phyloP scores from a whole-genome alignment of 2,113 vertebrate genomes.

The Podarcis muralis region DNA sequence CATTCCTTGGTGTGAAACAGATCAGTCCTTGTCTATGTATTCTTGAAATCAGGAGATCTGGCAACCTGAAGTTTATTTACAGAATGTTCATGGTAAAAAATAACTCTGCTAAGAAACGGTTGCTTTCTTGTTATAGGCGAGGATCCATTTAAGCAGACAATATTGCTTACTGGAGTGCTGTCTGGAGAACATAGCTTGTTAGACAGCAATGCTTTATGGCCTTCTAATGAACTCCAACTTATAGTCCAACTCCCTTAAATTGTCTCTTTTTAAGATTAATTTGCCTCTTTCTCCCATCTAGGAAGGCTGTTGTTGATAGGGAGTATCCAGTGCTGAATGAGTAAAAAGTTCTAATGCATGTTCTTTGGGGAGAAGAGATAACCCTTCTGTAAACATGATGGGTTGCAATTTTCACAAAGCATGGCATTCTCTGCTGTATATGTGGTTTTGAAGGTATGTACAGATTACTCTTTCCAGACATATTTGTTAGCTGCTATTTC shows the following conservation, averaged over 20 bases:
- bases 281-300: constrained; percentile 71
- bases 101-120: not conserved
- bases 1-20: not conserved
- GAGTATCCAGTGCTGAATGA: constrained; percentile 87
- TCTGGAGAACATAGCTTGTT: constrained; percentile 67
- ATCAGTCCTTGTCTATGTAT: not conserved
- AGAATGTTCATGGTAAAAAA: not conserved
- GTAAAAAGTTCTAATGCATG: constrained; percentile 89
- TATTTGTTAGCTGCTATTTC: not conserved
- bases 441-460: constrained; percentile 39
- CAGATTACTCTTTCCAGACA: not conserved
- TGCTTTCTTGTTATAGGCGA: not conserved
- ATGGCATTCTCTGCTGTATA: constrained; percentile 62
- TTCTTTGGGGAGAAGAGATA: constrained; percentile 82
- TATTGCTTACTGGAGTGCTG: constrained; percentile 50
- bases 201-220: constrained; percentile 77
- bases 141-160: constrained; percentile 46
- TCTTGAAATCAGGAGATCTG: not conserved
- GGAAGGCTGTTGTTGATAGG: constrained; percentile 88
- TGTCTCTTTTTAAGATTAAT: constrained; percentile 86
- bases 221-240: constrained; percentile 86
- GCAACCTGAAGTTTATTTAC: constrained; percentile 16
- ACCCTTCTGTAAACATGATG: constrained; percentile 84
- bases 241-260: constrained; percentile 77
- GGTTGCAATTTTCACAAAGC: constrained; percentile 73